Conservation (phyloP, 2,797 vertebrate genomes). For the Pseudochaenichthys georgianus region DNA sequence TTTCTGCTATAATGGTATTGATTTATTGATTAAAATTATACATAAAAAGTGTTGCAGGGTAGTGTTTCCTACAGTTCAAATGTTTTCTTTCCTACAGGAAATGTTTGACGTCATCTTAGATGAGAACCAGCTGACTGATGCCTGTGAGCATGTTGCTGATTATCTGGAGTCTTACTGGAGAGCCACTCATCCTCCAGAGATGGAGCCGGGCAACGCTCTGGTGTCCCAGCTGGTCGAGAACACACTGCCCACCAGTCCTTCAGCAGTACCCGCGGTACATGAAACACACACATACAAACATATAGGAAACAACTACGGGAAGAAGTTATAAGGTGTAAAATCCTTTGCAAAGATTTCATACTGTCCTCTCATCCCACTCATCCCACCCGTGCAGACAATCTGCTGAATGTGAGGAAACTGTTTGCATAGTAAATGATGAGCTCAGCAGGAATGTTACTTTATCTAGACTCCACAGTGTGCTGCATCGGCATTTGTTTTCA, state of each 20-base stretch:
- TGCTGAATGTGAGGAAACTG: constrained; percentile 28
- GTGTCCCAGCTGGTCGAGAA: constrained; percentile 92
- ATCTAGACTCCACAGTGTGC: constrained; percentile 9
- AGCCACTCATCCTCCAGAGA: constrained; percentile 94
- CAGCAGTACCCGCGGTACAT: constrained; percentile 76
- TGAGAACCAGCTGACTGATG: constrained; percentile 97
- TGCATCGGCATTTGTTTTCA: constrained; percentile 44
- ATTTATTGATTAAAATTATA: too few species aligned
- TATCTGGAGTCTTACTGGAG: constrained; percentile 99
- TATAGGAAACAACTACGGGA: neutral
- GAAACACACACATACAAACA: constrained; percentile 9
- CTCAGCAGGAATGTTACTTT: neutral
- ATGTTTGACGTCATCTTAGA: constrained; percentile 98
- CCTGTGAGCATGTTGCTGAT: constrained; percentile 98
- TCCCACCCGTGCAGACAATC: constrained; percentile 21
- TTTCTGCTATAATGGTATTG: neutral
- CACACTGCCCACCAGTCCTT: constrained; percentile 89
- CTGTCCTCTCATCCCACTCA: constrained; percentile 45
- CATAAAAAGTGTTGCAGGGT: too few species aligned
- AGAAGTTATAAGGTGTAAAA: neutral
- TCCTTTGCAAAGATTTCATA: constrained; percentile 9
- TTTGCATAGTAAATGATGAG: constrained; percentile 9
- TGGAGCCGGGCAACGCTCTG: constrained; percentile 88
- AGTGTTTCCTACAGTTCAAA: neutral
- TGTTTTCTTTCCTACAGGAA: constrained; percentile 84